phyloP scores from a whole-genome alignment of 2,113 vertebrate genomes.

The Ariopsis seemanni region DNA sequence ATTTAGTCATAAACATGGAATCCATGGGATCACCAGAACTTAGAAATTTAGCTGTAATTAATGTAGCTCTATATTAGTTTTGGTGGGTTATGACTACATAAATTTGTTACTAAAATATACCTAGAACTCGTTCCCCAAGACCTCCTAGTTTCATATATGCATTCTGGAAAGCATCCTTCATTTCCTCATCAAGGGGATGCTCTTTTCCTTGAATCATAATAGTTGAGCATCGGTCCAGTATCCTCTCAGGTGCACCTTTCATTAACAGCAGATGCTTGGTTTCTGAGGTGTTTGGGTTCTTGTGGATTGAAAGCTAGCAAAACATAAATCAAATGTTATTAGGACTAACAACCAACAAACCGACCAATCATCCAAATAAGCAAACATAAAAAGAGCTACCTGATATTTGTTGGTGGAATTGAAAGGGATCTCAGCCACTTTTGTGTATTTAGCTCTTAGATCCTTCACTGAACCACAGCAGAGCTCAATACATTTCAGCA shows the following conservation, averaged over 20 bases:
- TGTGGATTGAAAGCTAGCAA: slow-evolving; percentile 85
- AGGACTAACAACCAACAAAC: neutral
- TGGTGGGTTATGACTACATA: neutral
- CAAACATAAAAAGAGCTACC: slow-evolving; percentile 63
- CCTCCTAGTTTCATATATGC: slow-evolving; percentile 87
- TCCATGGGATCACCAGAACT: neutral
- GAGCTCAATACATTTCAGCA: slow-evolving; percentile 91
- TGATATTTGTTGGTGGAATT: slow-evolving; percentile 97
- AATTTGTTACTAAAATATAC: slow-evolving; percentile 59
- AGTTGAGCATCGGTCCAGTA: slow-evolving; percentile 85
- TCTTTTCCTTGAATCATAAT: slow-evolving; percentile 85
- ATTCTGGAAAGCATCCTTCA: slow-evolving; percentile 85
- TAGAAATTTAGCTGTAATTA: neutral
- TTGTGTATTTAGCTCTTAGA: slow-evolving; percentile 81
- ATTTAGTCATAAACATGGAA: neutral
- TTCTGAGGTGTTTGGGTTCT: slow-evolving; percentile 69
- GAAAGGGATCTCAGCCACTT: slow-evolving; percentile 89
- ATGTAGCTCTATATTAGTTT: neutral
- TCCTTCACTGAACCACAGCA: slow-evolving; percentile 86
- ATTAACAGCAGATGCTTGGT: slow-evolving; percentile 83
- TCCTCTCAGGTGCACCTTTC: slow-evolving; percentile 91
- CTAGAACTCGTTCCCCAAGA: slow-evolving; percentile 85
- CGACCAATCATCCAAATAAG: too few relatives aligned
- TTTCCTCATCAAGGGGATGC: slow-evolving; percentile 79
- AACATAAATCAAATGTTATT: neutral